Conservation (phyloP, 2,113 vertebrate species). For the Perca schrenkii region DNA sequence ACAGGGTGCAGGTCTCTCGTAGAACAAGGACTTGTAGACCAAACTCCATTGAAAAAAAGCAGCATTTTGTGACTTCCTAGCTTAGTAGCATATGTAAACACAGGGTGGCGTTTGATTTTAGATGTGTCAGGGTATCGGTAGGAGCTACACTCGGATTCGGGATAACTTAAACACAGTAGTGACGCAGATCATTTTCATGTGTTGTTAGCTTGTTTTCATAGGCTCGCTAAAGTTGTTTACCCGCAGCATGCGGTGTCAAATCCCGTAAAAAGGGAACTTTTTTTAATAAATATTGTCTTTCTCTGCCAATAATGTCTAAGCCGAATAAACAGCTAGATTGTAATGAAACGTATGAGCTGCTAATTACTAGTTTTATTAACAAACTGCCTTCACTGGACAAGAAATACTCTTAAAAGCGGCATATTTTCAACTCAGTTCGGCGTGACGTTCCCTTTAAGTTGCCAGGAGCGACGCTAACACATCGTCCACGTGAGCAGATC, state of each 20-base stretch:
- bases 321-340: neutral
- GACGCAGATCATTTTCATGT: no score
- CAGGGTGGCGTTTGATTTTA: neutral
- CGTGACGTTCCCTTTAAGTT: neutral
- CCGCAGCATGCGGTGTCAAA: neutral
- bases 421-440: neutral
- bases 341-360: accelerated
- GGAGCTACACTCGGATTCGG: neutral
- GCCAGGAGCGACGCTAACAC: no score
- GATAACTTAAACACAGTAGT: accelerated
- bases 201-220: no score
- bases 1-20: no score
- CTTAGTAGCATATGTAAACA: neutral
- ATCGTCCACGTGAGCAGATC: no score
- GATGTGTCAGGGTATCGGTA: neutral
- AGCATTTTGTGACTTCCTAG: neutral
- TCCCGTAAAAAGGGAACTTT: no score
- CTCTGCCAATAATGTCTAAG: neutral
- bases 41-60: neutral
- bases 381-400: neutral
- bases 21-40: no score
- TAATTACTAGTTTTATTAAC: neutral
- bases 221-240: neutral
- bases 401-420: neutral
- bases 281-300: neutral